phyloP scores from a whole-genome alignment of 2,113 vertebrate genomes.

The Ranitomeya imitator region DNA sequence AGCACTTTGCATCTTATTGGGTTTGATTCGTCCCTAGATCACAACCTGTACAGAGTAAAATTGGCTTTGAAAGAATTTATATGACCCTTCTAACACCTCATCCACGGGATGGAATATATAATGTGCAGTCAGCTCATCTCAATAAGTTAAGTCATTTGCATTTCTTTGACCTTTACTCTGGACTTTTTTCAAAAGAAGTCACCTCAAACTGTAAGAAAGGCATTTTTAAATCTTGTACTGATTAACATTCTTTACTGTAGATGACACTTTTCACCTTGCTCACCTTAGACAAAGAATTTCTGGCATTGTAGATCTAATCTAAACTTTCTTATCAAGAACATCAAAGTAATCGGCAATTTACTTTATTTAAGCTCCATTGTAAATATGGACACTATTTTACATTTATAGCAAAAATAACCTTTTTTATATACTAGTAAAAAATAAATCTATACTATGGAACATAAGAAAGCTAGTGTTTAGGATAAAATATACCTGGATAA shows the following conservation, averaged over 20 bases:
- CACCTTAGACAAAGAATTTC: conserved; percentile 40
- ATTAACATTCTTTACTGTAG: conserved; percentile 44
- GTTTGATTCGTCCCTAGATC: conserved; percentile 51
- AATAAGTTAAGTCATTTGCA: conserved; percentile 42
- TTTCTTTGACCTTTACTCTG: conserved; percentile 52
- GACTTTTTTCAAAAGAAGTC: conserved; percentile 39
- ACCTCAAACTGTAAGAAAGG: conserved; percentile 45
- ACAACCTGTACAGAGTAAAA: conserved; percentile 41
- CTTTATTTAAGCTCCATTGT: background rate
- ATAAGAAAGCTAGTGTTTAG: too few species aligned
- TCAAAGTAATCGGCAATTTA: conserved; percentile 13
- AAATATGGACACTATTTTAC: background rate
- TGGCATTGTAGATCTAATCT: conserved; percentile 10
- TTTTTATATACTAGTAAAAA: background rate
- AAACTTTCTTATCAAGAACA: conserved; percentile 26
- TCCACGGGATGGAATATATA: conserved; percentile 40
- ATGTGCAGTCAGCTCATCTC: conserved; percentile 38
- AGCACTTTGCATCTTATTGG: conserved; percentile 43
- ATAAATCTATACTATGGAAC: too few species aligned
- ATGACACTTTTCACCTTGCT: conserved; percentile 25
- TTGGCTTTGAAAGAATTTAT: conserved; percentile 46
- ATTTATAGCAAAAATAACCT: background rate
- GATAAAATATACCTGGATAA: too few species aligned
- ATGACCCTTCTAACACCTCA: conserved; percentile 53
- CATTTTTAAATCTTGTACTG: conserved; percentile 42